Evolutionary conservation across 2,113 vertebrate genomes (phyloP), one percentile per base, ranked within the genome.

Genomic region (Connochaetes taurinus): DNA sequence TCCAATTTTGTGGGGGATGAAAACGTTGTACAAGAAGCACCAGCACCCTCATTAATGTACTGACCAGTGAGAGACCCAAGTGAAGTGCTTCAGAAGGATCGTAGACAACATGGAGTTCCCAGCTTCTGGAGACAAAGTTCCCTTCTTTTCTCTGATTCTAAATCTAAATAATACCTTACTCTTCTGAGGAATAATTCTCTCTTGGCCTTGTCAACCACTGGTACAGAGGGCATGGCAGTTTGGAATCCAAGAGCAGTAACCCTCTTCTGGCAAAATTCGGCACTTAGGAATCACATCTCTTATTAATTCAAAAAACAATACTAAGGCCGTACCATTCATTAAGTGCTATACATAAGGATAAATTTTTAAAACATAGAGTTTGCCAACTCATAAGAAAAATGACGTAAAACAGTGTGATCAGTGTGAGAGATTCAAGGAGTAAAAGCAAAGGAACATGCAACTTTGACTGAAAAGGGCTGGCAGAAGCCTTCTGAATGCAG

Each of bases 1-100:
- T 97, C 60, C 53, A 92, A 12, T 23, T 88, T 23, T 86, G 83
- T 78, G 36, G 6, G 57, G 85, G 19, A 89, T 81, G 53, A 19
- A 60, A 92, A 95, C 81, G 9, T 64, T 95, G 19, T 95, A 95
- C 27, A 90, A 97, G 96, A 92, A 98, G 96, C 92, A 98, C 95
- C 31, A 91, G 86, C 64, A 78, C 94, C 92, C 76, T 87, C 86
- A 43, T 31, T 94, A 80, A 31, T 95, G 19, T 76, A 96, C n/a
- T 50, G 94, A 94, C 36, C 45, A 89, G 82, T 83, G 45, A 92
- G 76, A 94, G 45, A 89, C 88, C 60, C 83, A 71, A 43, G 12
- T 53, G 21, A 43, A 25, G 71, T 7, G 50, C 50, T 64, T 25
- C 9, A 83, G 16, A 94, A 91, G 11, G 31, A 64, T 90, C 33